Evolutionary conservation across 2,797 vertebrate species (phyloP), one percentile per base, ranked within the genome.

Genomic region (Falco columbarius): DNA sequence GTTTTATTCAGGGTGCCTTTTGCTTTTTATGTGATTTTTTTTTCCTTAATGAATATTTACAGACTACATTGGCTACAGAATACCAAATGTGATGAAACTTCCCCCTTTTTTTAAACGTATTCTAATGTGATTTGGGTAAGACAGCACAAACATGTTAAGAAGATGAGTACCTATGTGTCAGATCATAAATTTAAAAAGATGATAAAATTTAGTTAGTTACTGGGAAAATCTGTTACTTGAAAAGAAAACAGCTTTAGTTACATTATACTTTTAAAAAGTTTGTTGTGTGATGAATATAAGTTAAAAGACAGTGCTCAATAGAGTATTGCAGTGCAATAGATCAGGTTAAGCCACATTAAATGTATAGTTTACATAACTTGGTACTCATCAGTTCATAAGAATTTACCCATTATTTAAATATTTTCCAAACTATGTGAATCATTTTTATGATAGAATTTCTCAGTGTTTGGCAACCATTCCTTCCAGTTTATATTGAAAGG

Each of bases 1-100:
- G 62, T 59, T 61, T 73, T 91, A 96, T 95, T 95, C 74, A 94
- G 95, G 82, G 77, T 67, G 52, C 18, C 71, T 95, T 93, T 90
- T 95, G 34, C 67, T 94, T 94, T 94, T 71, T 74, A 49, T 47
- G 40, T 83, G 14, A 8, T 91, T 92, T 93, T 94, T 86, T 93
- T 81, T 59, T 10, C 24, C 75, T 95, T 88, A 81, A 34, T 88
- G 40, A 90, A 58, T 76, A 80, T 88, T 90, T 76, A 88, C 88
- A 62, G 56, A 71, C 20, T 86, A 38, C 21, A 86, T 36, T 82
- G 36, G 92, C 8, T 65, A 63, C 19, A 74, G 55, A 95, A 93
- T 85, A 95, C 81, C 73, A 96, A 96, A 81, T 89, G 46, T 75
- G 52, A 92, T 95, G 77, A 59, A 72, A 58, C 14, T 58, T 84